Percentiles rank a stretch among this genome's conserved stretches.
Conservation (phyloP, 2,888 invertebrate species). For the Lamproptera curius region DNA sequence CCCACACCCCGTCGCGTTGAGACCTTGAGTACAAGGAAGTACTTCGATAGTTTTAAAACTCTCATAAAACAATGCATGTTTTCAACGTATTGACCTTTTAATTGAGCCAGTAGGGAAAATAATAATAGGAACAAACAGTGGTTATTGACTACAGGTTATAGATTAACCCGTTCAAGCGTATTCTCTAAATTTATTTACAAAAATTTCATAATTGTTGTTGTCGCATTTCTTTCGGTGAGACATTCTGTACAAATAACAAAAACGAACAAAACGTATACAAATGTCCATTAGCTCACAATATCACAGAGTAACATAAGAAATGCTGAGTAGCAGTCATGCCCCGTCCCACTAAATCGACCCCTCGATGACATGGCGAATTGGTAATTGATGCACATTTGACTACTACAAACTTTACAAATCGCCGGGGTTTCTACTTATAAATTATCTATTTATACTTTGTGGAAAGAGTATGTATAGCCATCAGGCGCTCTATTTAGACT, state of each 20-base stretch:
- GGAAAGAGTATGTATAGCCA: conserved; percentile 92
- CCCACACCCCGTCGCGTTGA: conserved; percentile 46
- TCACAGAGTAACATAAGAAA: conserved; percentile 75
- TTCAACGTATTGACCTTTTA: conserved; percentile 4
- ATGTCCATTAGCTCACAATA: conserved; percentile 74
- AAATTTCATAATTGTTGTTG: conserved; percentile 46
- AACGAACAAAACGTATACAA: conserved; percentile 54
- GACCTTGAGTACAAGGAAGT: conserved; percentile 59
- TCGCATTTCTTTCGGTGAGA: conserved; percentile 42
- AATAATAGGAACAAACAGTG: conserved; percentile 20
- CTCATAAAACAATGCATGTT: background rate
- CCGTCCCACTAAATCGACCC: conserved; percentile 45
- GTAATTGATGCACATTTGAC: conserved; percentile 65
- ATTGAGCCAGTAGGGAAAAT: conserved; percentile 21
- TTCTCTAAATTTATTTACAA: conserved; percentile 70
- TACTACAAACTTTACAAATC: conserved; percentile 56
- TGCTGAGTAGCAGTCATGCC: conserved; percentile 55
- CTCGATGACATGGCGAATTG: conserved; percentile 66
- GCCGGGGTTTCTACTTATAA: conserved; percentile 49
- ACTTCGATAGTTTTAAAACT: conserved; percentile 22
- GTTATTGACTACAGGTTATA: conserved; percentile 23
- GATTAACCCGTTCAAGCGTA: conserved; percentile 13
- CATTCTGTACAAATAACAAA: conserved; percentile 48
- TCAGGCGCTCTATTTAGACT: conserved; percentile 92
- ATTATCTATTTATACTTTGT: conserved; percentile 75